Evolutionary conservation across 2,888 invertebrate genomes (phyloP), one percentile per base, ranked within the genome.

Genomic region (Drosophila barbarae): DNA sequence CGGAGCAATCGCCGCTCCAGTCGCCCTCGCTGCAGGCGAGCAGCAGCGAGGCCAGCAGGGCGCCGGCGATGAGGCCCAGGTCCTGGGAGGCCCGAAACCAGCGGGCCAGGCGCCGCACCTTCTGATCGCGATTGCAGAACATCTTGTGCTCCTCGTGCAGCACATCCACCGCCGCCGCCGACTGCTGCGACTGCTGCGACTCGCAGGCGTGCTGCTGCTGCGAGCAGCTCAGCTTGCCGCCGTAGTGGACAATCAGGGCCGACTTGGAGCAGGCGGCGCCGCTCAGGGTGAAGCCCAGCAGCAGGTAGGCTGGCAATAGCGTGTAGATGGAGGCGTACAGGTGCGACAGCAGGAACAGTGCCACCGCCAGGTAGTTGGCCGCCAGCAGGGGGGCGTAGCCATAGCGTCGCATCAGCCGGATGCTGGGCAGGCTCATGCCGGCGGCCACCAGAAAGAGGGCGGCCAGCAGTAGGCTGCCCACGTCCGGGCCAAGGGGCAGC

Each of bases 381-480:
- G 89, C 86, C 58, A 93, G 88, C 30, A 91, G 86, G 32, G 90
- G 76, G 39, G 91, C 91, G 8, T 91, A 90, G 8, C 92, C 92
- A 10, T 91, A 84, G 71, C 90, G 90, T 18, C 91, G 90, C 1
- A 92, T 89, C 34, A 93, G 76, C 8, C 90, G 89, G 0, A 92
- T 91, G 4, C 92, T 90, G 21, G 90, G 74, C 83, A 90, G 89
- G 72, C 87, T 91, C 38, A 92, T 91, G 0, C 91, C 77, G 0
- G 93, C 92, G 2, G 93, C 93, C 30, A 92, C 87, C 1, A 92
- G 85, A 79, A 93, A 93, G 85, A 93, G 91, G 10, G 91, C 87
- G 1, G 93, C 91, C 12, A 94, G 89, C 2, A 94, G 90, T 51
- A 93, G 86, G 0, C 94, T 93, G 0, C 94, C 94, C 21, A 90